A percentile compares a stretch with the other conserved stretches of the same genome.
Conservation (phyloP, 1,140 invertebrate genomes). For the Neodiprion lecontei region DNA sequence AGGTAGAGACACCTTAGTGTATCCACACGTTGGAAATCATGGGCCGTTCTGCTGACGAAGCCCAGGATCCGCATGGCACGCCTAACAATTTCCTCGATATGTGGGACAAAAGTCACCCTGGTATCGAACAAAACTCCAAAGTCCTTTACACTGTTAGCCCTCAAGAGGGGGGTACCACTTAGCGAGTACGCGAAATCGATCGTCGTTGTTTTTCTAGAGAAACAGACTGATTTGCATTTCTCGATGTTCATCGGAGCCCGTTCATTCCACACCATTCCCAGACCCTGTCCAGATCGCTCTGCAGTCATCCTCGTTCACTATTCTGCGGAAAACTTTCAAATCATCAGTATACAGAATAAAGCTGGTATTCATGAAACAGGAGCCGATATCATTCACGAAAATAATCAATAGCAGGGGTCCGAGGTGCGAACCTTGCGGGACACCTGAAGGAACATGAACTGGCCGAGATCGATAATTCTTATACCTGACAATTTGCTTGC, state of each 20-base stretch:
- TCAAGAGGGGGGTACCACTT: neutral
- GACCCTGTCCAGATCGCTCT: neutral
- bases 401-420: constrained; percentile 42
- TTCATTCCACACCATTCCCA: neutral
- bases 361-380: constrained; percentile 31
- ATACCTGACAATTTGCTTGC: constrained; percentile 35
- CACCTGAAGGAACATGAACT: constrained; percentile 31
- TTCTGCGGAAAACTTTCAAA: constrained; percentile 5
- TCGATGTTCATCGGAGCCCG: neutral
- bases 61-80: neutral
- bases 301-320: constrained; percentile 9
- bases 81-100: constrained; percentile 5
- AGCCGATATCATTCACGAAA: constrained; percentile 41
- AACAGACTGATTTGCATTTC: neutral
- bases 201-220: neutral
- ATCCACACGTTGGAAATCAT: neutral
- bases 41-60: neutral
- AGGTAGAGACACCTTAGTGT: neutral
- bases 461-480: constrained; percentile 29
- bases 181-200: neutral
- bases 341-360: constrained; percentile 38
- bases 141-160: neutral
- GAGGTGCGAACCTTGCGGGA: constrained; percentile 41
- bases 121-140: constrained; percentile 6
- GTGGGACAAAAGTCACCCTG: constrained; percentile 7